phyloP scores from a whole-genome alignment of 2,888 invertebrate species.

The Pseudoips prasinana region DNA sequence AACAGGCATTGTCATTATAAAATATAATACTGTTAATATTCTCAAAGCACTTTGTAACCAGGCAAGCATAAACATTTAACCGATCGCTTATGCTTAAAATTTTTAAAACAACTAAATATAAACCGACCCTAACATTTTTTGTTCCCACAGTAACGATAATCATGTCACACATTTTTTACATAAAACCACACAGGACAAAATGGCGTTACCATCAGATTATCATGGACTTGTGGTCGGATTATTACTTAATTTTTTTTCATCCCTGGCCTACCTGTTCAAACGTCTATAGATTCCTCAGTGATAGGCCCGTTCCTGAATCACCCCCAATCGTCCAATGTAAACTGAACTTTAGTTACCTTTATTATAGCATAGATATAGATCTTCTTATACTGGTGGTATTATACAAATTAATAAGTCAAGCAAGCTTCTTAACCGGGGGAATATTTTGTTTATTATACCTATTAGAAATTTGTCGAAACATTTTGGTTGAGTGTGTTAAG shows the following conservation, averaged over 20 bases:
- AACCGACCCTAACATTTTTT: conserved; percentile 55
- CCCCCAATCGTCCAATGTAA: conserved; percentile 45
- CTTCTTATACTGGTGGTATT: conserved; percentile 40
- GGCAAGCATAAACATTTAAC: no score
- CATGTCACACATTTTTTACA: conserved; percentile 79
- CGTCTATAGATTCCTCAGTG: conserved; percentile 61
- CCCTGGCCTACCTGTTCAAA: conserved; percentile 71
- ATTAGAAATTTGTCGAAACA: conserved; percentile 79
- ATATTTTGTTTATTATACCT: conserved; percentile 77
- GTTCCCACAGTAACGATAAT: conserved; percentile 67
- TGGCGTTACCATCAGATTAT: conserved; percentile 81
- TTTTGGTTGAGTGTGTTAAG: conserved; percentile 69
- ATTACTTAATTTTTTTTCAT: conserved; percentile 76
- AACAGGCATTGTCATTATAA: no score
- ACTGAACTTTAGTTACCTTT: conserved; percentile 30
- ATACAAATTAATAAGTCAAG: conserved; percentile 74
- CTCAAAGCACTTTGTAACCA: no score
- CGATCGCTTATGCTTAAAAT: no score
- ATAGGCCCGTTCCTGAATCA: conserved; percentile 57
- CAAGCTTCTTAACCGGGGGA: conserved; percentile 79
- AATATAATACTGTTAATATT: no score
- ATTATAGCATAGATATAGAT: conserved; percentile 12
- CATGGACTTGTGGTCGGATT: conserved; percentile 76
- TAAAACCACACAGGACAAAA: conserved; percentile 81
- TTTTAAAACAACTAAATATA: no score